These are phyloP conservation scores for Leuciscus waleckii DNA, from an alignment of 2,797 vertebrate species.

Conservation along the genomic window DNA sequence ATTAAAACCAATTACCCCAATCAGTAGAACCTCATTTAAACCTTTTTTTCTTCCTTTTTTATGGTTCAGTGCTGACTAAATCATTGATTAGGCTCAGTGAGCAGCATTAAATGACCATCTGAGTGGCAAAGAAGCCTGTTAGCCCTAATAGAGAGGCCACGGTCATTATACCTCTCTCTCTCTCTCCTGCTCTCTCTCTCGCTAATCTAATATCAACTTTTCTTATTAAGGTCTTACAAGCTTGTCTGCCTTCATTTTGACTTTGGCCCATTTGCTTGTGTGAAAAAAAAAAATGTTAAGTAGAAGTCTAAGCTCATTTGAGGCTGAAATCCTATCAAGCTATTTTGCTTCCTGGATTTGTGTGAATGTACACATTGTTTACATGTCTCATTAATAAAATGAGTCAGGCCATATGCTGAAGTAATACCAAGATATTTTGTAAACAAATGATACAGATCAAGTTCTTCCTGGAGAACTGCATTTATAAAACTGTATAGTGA, in stretches of 20 bases:
- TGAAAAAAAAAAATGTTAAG: conserved; percentile 82
- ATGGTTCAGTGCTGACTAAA: conserved; percentile 90
- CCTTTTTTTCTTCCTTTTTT: conserved; percentile 96
- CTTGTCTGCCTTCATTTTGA: conserved; percentile 78
- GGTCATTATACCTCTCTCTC: conserved; percentile 74
- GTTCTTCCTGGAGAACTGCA: not conserved
- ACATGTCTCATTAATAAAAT: conserved; percentile 71
- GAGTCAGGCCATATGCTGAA: conserved; percentile 46
- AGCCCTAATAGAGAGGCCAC: conserved; percentile 80
- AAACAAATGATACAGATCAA: not conserved
- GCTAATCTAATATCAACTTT: conserved; percentile 79
- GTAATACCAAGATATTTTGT: not conserved
- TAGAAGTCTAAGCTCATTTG: conserved; percentile 78
- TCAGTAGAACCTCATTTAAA: conserved; percentile 90
- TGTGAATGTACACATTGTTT: conserved; percentile 74
- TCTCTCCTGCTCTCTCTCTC: conserved; percentile 52
- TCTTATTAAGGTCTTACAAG: conserved; percentile 76
- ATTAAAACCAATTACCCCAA: conserved; percentile 99
- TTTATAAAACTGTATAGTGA: not conserved
- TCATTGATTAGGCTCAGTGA: conserved; percentile 92
- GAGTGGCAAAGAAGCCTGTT: conserved; percentile 85
- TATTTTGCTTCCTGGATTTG: conserved; percentile 71
- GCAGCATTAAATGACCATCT: conserved; percentile 91
- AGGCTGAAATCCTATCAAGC: conserved; percentile 76
- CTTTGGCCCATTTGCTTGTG: conserved; percentile 76